Evolutionary conservation across 2,113 vertebrate species (phyloP), one percentile per base, ranked within the genome.

Genomic region (Gasterosteus nipponicus): DNA sequence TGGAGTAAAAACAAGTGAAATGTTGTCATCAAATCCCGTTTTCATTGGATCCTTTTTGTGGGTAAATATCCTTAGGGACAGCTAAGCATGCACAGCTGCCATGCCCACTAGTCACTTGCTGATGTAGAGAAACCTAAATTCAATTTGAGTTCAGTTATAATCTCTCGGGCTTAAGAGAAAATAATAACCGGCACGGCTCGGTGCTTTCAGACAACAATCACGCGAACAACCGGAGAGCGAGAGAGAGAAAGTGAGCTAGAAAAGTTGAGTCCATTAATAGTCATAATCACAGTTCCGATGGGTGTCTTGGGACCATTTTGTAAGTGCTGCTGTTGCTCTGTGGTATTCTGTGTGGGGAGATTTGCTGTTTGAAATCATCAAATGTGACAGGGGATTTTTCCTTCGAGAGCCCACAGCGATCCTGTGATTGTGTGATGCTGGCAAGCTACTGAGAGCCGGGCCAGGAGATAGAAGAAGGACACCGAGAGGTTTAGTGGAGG

Each of bases 331-430:
- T 57, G 26, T 44, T 84, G 22, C 56, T 76, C 58, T 76, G 69
- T 38, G 60, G 41, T 57, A 49, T 60, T 70, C 75, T 78, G 71
- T 51, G 38, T 18, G 18, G 18, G 31, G 33, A 77, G 31, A 79
- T 60, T 26, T 19, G 33, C 66, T 77, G 80, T 84, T 81, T 73
- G 61, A 51, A 77, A 80, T 85, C 79, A 87, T 87, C 73, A 79
- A 33, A 87, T 75, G 68, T 73, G 80, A 84, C 77, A 72, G 82
- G 44, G 67, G 67, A 77, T 60, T 79, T 90, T 89, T 72, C 71
- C 72, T 71, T 73, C 64, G 47, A 62, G 54, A 80, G 80, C 66
- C 60, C 22, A 56, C 51, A 59, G 77, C 59, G 26, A 66, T 80
- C 61, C 67, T 31, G 22, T 73, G 78, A 77, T 86, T 6, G 14